phyloP scores from a whole-genome alignment of 2,113 vertebrate genomes.

The Eidolon helvum region DNA sequence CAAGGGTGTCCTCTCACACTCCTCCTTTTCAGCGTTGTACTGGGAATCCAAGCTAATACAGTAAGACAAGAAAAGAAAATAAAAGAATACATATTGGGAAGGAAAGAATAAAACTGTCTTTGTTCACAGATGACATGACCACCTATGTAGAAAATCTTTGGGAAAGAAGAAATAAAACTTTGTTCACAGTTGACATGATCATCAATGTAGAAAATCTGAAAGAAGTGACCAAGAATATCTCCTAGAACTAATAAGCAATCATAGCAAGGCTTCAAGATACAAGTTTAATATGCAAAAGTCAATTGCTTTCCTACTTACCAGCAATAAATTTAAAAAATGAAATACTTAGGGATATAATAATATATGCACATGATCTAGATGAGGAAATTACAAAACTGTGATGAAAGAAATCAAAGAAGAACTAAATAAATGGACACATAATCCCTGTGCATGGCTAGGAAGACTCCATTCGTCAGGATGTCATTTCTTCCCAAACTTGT shows the following conservation, averaged over 20 bases:
- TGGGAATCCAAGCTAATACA: no score
- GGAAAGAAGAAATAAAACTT: no score
- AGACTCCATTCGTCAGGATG: not conserved
- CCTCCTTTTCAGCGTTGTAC: no score
- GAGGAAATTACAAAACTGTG: not conserved
- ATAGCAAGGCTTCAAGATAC: not conserved
- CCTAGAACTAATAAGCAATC: not conserved
- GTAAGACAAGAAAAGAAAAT: no score
- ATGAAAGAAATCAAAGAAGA: not conserved
- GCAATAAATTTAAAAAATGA: not conserved
- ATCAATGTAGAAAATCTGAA: not conserved
- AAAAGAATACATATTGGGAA: no score
- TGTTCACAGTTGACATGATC: no score
- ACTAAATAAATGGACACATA: not conserved
- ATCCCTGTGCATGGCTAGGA: not conserved
- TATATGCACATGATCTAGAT: not conserved
- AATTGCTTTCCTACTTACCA: not conserved
- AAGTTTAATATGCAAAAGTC: not conserved
- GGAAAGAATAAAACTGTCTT: no score
- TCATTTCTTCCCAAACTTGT: not conserved
- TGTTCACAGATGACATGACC: no score
- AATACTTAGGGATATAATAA: not conserved
- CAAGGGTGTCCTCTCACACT: no score
- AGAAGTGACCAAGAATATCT: not conserved
- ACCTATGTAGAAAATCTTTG: no score